Percentiles rank a stretch among this genome's conserved stretches.
Evolutionary conservation across 2,113 vertebrate species (phyloP).

Genomic region (Echinops telfairi): DNA sequence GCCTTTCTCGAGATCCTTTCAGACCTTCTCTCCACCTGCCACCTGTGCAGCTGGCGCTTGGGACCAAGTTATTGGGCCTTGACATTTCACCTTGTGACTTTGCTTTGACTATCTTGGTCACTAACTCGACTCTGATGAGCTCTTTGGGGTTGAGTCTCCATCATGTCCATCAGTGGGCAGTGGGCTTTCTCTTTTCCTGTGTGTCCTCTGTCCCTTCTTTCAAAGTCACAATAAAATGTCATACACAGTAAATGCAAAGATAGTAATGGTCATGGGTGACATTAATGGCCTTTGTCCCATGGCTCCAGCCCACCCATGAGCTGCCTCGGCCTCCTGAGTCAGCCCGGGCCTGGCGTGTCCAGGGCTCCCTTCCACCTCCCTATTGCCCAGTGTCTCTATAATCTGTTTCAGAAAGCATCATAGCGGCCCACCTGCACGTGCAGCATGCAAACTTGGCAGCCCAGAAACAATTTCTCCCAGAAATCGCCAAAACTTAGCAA

Average conservation of each 20-base stretch:
- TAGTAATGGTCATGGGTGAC: background rate
- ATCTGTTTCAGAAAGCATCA: constrained; percentile 87
- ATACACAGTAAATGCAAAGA: background rate
- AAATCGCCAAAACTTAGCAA: constrained; percentile 83
- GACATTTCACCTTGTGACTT: background rate
- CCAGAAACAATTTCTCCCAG: constrained; percentile 84
- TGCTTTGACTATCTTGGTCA: background rate
- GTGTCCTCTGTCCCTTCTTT: background rate
- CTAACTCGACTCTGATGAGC: background rate
- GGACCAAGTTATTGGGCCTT: background rate
- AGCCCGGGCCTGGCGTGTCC: background rate
- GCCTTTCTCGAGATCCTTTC: background rate
- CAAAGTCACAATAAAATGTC: background rate
- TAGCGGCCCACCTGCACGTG: constrained; percentile 88
- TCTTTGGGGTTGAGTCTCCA: background rate
- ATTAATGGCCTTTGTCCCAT: background rate
- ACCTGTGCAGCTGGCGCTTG: too few relatives aligned
- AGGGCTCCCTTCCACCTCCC: background rate
- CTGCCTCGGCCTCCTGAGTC: background rate
- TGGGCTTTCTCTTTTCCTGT: background rate
- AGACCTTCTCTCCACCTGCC: background rate
- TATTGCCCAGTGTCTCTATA: constrained; percentile 36
- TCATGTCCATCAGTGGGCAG: background rate
- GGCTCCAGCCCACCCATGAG: background rate
- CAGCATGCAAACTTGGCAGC: constrained; percentile 87